Base-by-base conservation (phyloP, 2,888 invertebrate species). In the Andrena chrysosceles region DNA sequence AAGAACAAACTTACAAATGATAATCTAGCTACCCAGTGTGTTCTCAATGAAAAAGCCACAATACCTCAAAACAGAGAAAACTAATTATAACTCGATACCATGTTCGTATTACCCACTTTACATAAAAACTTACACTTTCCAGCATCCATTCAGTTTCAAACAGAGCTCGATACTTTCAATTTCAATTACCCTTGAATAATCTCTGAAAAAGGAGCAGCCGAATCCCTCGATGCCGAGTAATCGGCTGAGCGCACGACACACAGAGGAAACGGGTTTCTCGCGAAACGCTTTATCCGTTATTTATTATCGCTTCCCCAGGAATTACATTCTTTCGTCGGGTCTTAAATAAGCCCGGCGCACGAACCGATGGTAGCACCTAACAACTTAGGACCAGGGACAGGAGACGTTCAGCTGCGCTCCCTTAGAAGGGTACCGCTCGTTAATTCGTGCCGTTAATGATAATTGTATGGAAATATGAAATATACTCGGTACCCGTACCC, bases 391-490 rank as follows among this genome's bases (percentile, higher is more conserved):
- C 77, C 62, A 74, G 56, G 60, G 70, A 75, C 72, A 67, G 54
- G 59, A 60, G 52, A 70, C 33, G 49, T 52, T 72, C 69, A 68
- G 26, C 62, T 56, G 62, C 56, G 56, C 66, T 78, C 66, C 35
- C 56, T 85, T 84, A 79, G 86, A 64, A 78, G 77, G 79, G 76
- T 68, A 71, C 72, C 60, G 78, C 80, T 85, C 86, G 83, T 89
- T 86, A 86, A 87, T 87, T 85, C 75, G 81, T 64, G 64, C 68
- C 83, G 67, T 84, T 88, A 87, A 90, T 86, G 89, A 90, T 90
- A 88, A 90, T 89, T 88, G 85, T 88, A 87, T 89, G 87, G 87
- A 88, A 87, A 87, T 90, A 86, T 83, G 84, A 90, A 87, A 80
- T 84, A 84, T 74, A 78, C 26, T 62, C 20, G 62, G 68, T 52